Evolutionary conservation across 2,888 invertebrate species (phyloP).

Genomic region (Aspidiotus destructor): DNA sequence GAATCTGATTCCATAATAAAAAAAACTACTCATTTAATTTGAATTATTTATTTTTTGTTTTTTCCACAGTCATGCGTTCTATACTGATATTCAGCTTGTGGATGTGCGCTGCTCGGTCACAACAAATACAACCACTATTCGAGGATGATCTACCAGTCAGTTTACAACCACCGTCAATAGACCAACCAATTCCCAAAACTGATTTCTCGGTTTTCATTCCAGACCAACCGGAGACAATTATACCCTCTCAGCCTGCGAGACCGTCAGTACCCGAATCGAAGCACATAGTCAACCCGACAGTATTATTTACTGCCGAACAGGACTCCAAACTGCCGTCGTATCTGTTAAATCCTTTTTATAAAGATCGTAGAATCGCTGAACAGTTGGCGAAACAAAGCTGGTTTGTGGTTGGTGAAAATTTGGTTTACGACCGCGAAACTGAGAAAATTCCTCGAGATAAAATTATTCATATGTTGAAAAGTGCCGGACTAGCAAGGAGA

Average conservation of each 20-base stretch:
- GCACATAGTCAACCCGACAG: constrained; percentile 11
- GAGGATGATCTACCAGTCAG: constrained; percentile 20
- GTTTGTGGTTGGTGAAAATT: constrained; percentile 42
- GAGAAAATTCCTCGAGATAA: constrained; percentile 68
- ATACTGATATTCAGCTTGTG: too few relatives aligned
- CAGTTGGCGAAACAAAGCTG: constrained; percentile 68
- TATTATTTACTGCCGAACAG: constrained; percentile 41
- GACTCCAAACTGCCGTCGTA: constrained; percentile 64
- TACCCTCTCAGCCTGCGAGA: neutral
- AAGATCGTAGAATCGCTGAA: constrained; percentile 62
- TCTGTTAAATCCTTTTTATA: constrained; percentile 62
- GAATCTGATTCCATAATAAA: too few relatives aligned
- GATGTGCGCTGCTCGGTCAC: too few relatives aligned
- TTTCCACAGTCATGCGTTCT: too few relatives aligned
- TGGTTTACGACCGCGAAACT: constrained; percentile 64
- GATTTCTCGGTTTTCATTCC: neutral
- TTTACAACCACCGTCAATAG: constrained; percentile 22
- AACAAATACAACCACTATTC: constrained; percentile 3
- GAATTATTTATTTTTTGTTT: too few relatives aligned
- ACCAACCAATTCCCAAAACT: constrained; percentile 4
- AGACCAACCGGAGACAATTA: neutral
- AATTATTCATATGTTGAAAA: constrained; percentile 63
- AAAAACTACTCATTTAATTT: too few relatives aligned
- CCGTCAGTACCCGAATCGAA: neutral
- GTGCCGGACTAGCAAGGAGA: constrained; percentile 51